phyloP scores from a whole-genome alignment of 2,888 invertebrate species.

The Heliconius charithonia region DNA sequence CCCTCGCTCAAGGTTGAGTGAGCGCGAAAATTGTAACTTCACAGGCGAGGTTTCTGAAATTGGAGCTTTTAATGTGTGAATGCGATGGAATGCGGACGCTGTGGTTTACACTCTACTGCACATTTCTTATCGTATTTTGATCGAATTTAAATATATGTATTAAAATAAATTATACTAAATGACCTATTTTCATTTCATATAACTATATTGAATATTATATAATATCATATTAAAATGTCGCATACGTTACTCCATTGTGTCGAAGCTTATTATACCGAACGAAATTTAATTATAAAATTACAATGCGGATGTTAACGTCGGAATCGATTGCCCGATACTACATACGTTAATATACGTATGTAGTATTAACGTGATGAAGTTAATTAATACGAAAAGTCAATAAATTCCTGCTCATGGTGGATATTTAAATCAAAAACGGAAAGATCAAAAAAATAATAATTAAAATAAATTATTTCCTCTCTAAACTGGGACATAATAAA shows the following conservation, averaged over 20 bases:
- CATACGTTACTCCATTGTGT: constrained; percentile 15
- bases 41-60: constrained; percentile 52
- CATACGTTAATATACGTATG: background rate
- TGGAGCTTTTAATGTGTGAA: constrained; percentile 42
- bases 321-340: constrained; percentile 27
- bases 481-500: too few species aligned
- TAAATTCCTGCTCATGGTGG: background rate
- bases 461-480: too few species aligned
- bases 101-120: constrained; percentile 25
- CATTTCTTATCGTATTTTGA: constrained; percentile 9
- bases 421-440: background rate
- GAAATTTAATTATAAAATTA: constrained; percentile 28
- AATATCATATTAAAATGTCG: background rate
- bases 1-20: constrained; percentile 69
- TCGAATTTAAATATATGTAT: constrained; percentile 2
- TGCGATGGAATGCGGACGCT: constrained; percentile 33
- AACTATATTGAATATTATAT: background rate
- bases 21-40: constrained; percentile 74
- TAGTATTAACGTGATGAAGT: background rate
- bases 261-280: constrained; percentile 18
- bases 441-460: too few species aligned
- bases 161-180: background rate
- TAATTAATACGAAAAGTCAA: background rate
- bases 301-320: constrained; percentile 25
- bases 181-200: background rate